Percentiles rank a stretch among this genome's conserved stretches.
Conservation (phyloP, 1,140 invertebrate species). For the Sitodiplosis mosellana region DNA sequence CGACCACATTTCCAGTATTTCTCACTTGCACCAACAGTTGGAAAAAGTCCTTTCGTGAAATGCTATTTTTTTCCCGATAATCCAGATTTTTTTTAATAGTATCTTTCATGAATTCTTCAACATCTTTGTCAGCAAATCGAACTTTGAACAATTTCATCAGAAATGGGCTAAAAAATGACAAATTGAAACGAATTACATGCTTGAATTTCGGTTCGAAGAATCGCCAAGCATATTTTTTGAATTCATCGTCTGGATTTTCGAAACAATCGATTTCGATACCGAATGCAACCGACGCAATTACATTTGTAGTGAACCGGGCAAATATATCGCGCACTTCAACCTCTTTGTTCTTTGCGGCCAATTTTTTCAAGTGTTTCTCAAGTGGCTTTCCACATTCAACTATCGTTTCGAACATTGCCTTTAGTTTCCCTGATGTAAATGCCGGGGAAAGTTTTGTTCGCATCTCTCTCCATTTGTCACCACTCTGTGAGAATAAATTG, state of each 20-base stretch:
- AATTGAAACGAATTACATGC: not conserved
- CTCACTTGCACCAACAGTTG: slow-evolving; percentile 31
- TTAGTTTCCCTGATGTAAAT: slow-evolving; percentile 31
- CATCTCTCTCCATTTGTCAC: slow-evolving; percentile 30
- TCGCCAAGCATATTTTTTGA: slow-evolving; percentile 1
- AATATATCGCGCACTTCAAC: slow-evolving; percentile 4
- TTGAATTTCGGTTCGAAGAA: not conserved
- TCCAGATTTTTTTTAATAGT: slow-evolving; percentile 25
- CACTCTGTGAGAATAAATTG: slow-evolving; percentile 29
- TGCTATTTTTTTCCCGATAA: slow-evolving; percentile 25
- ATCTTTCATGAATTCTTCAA: slow-evolving; percentile 26
- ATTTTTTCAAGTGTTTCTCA: not conserved
- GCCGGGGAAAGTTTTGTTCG: slow-evolving; percentile 30
- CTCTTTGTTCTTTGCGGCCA: not conserved
- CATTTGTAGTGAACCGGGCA: slow-evolving; percentile 7
- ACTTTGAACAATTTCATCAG: slow-evolving; percentile 10
- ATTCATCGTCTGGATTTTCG: slow-evolving; percentile 7
- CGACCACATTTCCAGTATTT: slow-evolving; percentile 19
- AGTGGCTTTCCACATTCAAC: not conserved
- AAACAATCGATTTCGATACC: slow-evolving; percentile 10
- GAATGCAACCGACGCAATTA: slow-evolving; percentile 9
- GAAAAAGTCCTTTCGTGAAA: slow-evolving; percentile 30
- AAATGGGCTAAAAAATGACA: not conserved
- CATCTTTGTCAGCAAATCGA: slow-evolving; percentile 7
- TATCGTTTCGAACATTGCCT: slow-evolving; percentile 24